These are phyloP conservation scores for Geopemphigus sp. DNA, from an alignment of 1,140 invertebrate genomes.

Conservation along the genomic window DNA sequence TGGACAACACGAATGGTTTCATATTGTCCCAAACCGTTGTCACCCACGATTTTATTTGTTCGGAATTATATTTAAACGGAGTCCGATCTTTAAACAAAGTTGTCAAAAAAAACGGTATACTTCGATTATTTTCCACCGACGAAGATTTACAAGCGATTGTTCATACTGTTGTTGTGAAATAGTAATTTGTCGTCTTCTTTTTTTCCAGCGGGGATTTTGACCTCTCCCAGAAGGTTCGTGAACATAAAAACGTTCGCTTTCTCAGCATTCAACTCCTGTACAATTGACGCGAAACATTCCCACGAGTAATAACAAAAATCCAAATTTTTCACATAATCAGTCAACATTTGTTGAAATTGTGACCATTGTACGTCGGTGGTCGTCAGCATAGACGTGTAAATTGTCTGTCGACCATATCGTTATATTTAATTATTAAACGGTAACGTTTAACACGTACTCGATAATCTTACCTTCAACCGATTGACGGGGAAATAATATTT, in stretches of 20 bases:
- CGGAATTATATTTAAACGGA: conserved; percentile 5
- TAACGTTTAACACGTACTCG: no score
- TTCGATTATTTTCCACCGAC: background rate
- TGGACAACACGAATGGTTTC: conserved; percentile 27
- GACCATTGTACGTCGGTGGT: conserved; percentile 22
- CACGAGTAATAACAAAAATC: conserved; percentile 43
- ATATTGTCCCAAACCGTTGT: conserved; percentile 26
- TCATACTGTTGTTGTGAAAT: conserved; percentile 11
- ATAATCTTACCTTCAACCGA: background rate
- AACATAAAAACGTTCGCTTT: conserved; percentile 30
- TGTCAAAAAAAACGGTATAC: background rate
- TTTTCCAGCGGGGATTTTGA: conserved; percentile 22
- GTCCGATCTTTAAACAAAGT: conserved; percentile 14
- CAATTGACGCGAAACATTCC: conserved; percentile 43
- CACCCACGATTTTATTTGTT: conserved; percentile 30
- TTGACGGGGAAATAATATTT: conserved; percentile 35
- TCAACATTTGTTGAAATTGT: conserved; percentile 23
- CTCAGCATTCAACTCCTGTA: background rate
- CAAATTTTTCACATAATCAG: background rate
- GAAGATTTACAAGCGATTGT: background rate
- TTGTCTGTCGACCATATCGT: conserved; percentile 10
- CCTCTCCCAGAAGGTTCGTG: conserved; percentile 8
- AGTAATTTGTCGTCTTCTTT: conserved; percentile 5
- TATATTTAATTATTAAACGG: background rate
- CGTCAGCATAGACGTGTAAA: conserved; percentile 17